Conservation (phyloP, 2,888 invertebrate species). For the Anarsia innoxiella region DNA sequence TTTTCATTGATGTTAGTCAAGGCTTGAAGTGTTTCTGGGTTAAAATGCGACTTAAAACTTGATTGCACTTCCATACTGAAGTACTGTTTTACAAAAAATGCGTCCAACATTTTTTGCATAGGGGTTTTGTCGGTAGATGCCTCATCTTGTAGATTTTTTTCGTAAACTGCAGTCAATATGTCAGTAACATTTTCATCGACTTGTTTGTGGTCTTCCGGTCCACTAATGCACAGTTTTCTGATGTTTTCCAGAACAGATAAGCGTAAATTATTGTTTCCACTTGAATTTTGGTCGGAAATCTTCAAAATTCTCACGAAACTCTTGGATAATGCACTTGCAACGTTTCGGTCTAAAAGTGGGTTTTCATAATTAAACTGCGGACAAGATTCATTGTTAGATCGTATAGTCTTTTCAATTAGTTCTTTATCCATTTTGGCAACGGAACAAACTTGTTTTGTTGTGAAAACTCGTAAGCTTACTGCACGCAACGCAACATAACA, state of each 20-base stretch:
- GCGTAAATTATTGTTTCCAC: constrained; percentile 42
- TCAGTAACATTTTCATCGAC: constrained; percentile 39
- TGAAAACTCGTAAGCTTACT: no score
- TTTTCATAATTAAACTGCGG: constrained; percentile 48
- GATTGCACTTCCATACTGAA: constrained; percentile 36
- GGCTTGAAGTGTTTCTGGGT: constrained; percentile 52
- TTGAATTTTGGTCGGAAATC: constrained; percentile 36
- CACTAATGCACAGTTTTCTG: constrained; percentile 43
- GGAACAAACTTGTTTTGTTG: no score
- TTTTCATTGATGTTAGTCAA: constrained; percentile 45
- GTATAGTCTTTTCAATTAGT: constrained; percentile 49
- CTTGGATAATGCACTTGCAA: constrained; percentile 45
- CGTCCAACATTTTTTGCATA: constrained; percentile 37
- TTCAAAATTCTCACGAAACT: constrained; percentile 54
- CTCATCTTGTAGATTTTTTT: constrained; percentile 24
- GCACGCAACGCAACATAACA: no score
- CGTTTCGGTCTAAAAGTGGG: constrained; percentile 49
- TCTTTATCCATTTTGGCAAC: constrained; percentile 49
- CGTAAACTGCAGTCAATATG: constrained; percentile 36
- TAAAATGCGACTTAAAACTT: constrained; percentile 26
- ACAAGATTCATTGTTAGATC: constrained; percentile 34
- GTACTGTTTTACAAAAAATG: constrained; percentile 44
- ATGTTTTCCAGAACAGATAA: constrained; percentile 46
- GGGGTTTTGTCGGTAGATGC: constrained; percentile 14
- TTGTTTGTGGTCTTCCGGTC: constrained; percentile 42